A percentile compares a stretch with the other conserved stretches of the same genome.
These are phyloP conservation scores for Ectobius pallidus DNA, from an alignment of 2,888 invertebrate genomes.

Conservation along the genomic window DNA sequence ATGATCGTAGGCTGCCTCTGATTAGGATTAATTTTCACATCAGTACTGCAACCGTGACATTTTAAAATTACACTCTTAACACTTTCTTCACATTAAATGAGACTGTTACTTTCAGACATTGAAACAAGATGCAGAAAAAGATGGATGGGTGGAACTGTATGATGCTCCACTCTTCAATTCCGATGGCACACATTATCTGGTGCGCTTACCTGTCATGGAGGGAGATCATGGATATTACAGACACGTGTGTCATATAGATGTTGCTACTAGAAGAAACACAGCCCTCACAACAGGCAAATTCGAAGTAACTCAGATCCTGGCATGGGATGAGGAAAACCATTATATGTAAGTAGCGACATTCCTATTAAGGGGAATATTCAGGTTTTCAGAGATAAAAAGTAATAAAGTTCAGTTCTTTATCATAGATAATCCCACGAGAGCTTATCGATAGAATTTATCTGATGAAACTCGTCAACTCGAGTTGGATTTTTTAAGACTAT, in stretches of 20 bases:
- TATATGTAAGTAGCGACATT: slow-evolving; percentile 71
- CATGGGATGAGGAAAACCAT: slow-evolving; percentile 76
- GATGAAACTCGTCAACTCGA: no score
- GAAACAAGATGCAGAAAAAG: slow-evolving; percentile 40
- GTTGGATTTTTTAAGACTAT: no score
- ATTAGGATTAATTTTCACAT: no score
- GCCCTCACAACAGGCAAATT: slow-evolving; percentile 75
- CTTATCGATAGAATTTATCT: no score
- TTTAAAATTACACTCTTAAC: no score
- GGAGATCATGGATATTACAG: slow-evolving; percentile 62
- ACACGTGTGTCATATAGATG: slow-evolving; percentile 56
- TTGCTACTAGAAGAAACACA: slow-evolving; percentile 53
- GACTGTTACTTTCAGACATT: slow-evolving; percentile 16
- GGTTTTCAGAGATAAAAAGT: no score
- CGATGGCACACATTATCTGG: slow-evolving; percentile 55
- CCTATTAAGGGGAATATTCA: no score
- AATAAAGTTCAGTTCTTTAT: no score
- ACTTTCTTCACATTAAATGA: no score
- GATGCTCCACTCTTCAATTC: slow-evolving; percentile 55
- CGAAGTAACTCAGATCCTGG: slow-evolving; percentile 74
- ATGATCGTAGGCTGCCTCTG: no score
- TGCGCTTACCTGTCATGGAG: slow-evolving; percentile 61
- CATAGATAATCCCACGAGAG: no score
- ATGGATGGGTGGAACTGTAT: slow-evolving; percentile 53
- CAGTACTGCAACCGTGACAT: no score